Percentiles rank a stretch among this genome's conserved stretches.
Evolutionary conservation across 2,113 vertebrate genomes (phyloP).

Genomic region (Panthera tigris): DNA sequence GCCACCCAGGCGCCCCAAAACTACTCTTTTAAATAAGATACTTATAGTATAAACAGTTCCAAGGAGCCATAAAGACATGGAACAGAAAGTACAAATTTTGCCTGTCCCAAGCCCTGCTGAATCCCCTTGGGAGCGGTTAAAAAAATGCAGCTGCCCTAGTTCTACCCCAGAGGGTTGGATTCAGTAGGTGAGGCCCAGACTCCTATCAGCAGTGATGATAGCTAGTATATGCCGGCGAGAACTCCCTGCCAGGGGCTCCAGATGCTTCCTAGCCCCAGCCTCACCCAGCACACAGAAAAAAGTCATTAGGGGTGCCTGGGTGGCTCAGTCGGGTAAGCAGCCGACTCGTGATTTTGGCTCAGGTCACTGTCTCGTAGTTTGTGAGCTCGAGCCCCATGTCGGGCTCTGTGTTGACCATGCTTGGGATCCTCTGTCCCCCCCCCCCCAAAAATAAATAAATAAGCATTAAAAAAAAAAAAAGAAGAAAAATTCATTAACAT

Average conservation of each 20-base stretch:
- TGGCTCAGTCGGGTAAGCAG: too few species aligned
- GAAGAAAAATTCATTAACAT: not conserved
- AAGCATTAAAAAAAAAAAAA: too few species aligned
- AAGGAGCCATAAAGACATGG: constrained; percentile 48
- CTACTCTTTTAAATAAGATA: constrained; percentile 9
- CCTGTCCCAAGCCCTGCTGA: not conserved
- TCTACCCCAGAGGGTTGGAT: not conserved
- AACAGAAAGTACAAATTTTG: constrained; percentile 20
- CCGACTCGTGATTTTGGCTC: too few species aligned
- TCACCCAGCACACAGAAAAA: not conserved
- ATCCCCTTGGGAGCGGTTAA: not conserved
- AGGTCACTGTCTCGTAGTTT: too few species aligned
- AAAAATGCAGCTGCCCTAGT: not conserved
- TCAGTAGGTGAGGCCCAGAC: not conserved
- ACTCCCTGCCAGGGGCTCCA: not conserved
- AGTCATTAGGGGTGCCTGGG: too few species aligned
- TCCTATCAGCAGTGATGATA: not conserved
- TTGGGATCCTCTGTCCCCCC: too few species aligned
- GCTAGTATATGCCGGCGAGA: accelerated
- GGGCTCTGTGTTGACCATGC: too few species aligned
- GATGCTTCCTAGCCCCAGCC: not conserved
- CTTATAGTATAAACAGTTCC: not conserved
- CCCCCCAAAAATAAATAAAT: too few species aligned
- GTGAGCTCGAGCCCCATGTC: too few species aligned
- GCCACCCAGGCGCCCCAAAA: not conserved